Conservation (phyloP, 2,888 invertebrate genomes). For the Philopedon plagiatum region DNA sequence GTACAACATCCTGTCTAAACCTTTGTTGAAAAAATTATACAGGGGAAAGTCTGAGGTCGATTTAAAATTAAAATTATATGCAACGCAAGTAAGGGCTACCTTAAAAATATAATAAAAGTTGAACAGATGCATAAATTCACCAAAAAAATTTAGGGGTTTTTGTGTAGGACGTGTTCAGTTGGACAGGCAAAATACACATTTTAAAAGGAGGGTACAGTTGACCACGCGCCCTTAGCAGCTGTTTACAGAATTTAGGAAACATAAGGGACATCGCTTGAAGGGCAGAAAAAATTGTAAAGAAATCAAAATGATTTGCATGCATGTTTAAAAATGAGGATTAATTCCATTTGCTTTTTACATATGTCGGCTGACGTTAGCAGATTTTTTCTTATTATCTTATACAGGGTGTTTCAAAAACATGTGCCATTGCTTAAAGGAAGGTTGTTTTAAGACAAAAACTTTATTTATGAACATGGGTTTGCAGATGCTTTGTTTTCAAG, state of each 20-base stretch:
- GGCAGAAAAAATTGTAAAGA: constrained; percentile 61
- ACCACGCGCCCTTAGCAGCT: constrained; percentile 61
- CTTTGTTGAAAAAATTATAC: constrained; percentile 15
- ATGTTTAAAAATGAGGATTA: constrained; percentile 41
- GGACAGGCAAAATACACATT: constrained; percentile 44
- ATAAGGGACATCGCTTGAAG: constrained; percentile 62
- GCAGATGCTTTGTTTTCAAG: too few species aligned
- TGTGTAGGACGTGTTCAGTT: constrained; percentile 44
- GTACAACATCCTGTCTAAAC: constrained; percentile 16
- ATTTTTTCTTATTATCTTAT: too few species aligned
- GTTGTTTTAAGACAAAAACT: too few species aligned
- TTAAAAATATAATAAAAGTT: constrained; percentile 46
- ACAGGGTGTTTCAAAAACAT: too few species aligned
- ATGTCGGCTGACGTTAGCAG: neutral
- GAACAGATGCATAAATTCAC: constrained; percentile 66
- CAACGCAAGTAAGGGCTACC: constrained; percentile 32
- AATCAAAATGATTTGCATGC: constrained; percentile 66
- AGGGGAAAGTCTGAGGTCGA: constrained; percentile 16
- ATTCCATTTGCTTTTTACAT: neutral
- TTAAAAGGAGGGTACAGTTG: constrained; percentile 50
- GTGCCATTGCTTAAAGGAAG: too few species aligned
- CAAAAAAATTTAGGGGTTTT: constrained; percentile 59
- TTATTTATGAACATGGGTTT: too few species aligned
- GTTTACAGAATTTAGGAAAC: constrained; percentile 68
- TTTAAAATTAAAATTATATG: constrained; percentile 49